A percentile compares a stretch with the other conserved stretches of the same genome.
These are phyloP conservation scores for Aplysina aerophoba DNA, from an alignment of 37 sponge, comb jelly and placozoan species.

Conservation along the genomic window DNA sequence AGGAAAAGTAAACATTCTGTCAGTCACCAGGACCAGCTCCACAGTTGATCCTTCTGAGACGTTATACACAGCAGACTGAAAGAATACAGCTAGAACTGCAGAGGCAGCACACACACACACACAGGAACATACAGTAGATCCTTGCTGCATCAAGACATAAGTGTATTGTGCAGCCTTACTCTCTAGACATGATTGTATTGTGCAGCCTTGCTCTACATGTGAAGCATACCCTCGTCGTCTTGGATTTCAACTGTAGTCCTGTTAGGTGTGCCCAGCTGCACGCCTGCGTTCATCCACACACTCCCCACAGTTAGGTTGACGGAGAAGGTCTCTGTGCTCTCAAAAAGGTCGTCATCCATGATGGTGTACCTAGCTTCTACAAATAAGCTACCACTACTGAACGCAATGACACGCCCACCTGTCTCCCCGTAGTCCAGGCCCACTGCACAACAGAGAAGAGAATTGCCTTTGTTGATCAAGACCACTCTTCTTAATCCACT, in stretches of 20 bases:
- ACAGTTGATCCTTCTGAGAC: neutral
- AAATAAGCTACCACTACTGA: neutral
- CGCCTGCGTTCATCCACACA: neutral
- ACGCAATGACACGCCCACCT: neutral
- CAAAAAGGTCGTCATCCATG: neutral
- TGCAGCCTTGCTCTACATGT: neutral
- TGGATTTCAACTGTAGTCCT: neutral
- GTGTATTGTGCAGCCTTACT: too few relatives aligned
- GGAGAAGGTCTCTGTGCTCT: neutral
- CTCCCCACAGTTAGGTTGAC: neutral
- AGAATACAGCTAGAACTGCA: slow-evolving; percentile 2
- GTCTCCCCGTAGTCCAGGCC: neutral
- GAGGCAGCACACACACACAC: too few relatives aligned
- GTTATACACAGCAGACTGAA: neutral
- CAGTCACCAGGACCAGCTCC: neutral
- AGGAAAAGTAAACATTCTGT: neutral
- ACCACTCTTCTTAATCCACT: neutral
- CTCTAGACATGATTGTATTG: too few relatives aligned
- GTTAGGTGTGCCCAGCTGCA: neutral
- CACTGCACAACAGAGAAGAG: neutral
- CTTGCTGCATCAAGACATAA: too few relatives aligned
- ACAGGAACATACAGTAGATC: too few relatives aligned
- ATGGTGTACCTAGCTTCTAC: neutral
- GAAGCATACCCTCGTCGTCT: neutral
- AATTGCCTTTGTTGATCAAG: neutral